Base-by-base conservation (phyloP, 1,140 invertebrate genomes). In the Diachasma alloeum region DNA sequence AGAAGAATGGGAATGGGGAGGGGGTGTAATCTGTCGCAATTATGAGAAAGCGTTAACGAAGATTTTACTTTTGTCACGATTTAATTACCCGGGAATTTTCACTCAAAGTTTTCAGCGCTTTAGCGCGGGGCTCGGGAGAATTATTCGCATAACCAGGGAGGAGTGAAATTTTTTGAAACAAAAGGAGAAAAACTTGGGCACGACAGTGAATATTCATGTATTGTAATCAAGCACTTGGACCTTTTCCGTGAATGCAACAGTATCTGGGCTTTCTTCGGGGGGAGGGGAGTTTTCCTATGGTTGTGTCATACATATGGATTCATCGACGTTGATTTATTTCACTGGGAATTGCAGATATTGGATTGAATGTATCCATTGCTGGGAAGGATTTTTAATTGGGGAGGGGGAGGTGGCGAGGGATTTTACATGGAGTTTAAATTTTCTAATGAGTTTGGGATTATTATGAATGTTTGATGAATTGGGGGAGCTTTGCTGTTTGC, bases 121-220 rank as follows among this genome's bases (percentile, higher is more conserved):
- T 63, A 63, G 1, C 59, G 15, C 59, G 59, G 19, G 59, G 59
- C 59, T 72, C 67, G 48, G 46, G 70, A 79, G 74, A 79, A 72
- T 63, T 31, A 63, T 31, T 63, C 24, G 15, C 59, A 26, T 26
- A 63, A 63, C 59, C 24, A 63, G 15, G 70, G 79, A 79, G 72
- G 72, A 73, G 79, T 73, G 72, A 69, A 46, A 73, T 74, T 53
- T 53, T 53, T 44, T 26, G 71, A 56, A 74, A 78, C 74, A 78
- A 72, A 73, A 74, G 75, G 78, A 79, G 72, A 74, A 72, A 79
- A 76, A 76, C 53, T 71, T 78, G 76, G 78, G 83, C 76, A 81
- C 81, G 77, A 79, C 83, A 74, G 80, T 89, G 87, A 89, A 89
- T 89, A 89, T 89, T 89, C 87, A 89, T 89, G 82, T 87, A 89